Conservation (phyloP, 2,888 invertebrate species). For the Latrodectus elegans region DNA sequence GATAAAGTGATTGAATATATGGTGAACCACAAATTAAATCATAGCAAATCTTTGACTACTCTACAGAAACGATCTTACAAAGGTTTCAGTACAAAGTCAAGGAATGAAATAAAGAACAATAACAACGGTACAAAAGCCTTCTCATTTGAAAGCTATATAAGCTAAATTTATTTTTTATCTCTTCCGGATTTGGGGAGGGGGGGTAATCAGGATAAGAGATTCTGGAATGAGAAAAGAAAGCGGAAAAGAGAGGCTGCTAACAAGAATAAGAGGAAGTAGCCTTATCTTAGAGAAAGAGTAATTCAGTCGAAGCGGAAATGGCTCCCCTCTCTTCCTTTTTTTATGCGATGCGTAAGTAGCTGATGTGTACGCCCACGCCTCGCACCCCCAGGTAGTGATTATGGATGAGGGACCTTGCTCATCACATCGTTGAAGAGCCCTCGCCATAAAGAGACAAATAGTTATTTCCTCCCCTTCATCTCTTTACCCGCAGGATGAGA, state of each 20-base stretch:
- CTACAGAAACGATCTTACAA: no score
- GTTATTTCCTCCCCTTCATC: neutral
- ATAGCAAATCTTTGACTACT: no score
- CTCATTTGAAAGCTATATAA: neutral
- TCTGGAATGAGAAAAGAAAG: neutral
- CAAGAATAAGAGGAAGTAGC: neutral
- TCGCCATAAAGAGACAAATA: neutral
- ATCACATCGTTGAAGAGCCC: neutral
- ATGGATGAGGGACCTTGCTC: constrained; percentile 41
- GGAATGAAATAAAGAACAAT: no score
- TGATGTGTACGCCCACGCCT: neutral
- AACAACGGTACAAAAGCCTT: neutral
- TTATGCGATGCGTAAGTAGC: constrained; percentile 8
- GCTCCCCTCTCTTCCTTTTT: constrained; percentile 19
- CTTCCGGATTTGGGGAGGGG: neutral
- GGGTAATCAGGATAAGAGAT: neutral
- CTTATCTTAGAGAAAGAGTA: constrained; percentile 23
- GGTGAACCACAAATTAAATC: no score
- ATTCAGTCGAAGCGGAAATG: constrained; percentile 1
- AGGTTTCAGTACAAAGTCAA: no score
- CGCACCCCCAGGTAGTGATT: constrained; percentile 3
- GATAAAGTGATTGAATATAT: no score
- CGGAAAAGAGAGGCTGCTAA: neutral
- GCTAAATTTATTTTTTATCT: neutral
- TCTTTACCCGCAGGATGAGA: no score